A percentile compares a stretch with the other conserved stretches of the same genome.
Evolutionary conservation across 1,140 invertebrate genomes (phyloP).

Genomic region (Zaprionus camerounensis): DNA sequence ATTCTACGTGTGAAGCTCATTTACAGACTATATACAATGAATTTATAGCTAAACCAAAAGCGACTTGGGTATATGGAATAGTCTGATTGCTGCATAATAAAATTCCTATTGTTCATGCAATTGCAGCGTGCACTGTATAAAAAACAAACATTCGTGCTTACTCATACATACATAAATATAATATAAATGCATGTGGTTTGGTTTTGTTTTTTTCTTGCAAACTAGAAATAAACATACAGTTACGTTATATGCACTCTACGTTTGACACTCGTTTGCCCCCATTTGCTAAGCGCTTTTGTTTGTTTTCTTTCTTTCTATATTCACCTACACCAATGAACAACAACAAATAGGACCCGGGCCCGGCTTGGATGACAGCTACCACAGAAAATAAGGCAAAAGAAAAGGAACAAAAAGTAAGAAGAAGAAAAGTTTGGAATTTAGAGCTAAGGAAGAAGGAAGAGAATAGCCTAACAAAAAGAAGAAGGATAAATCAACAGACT

Average conservation of each 20-base stretch:
- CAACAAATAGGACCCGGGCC: constrained; percentile 63
- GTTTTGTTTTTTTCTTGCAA: neutral
- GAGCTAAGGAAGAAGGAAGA: constrained; percentile 68
- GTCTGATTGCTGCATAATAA: constrained; percentile 18
- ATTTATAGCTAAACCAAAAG: neutral
- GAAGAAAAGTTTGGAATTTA: constrained; percentile 68
- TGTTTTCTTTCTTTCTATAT: constrained; percentile 41
- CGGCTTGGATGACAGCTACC: constrained; percentile 59
- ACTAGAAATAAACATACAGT: neutral
- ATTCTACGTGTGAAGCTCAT: neutral
- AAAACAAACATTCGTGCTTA: constrained; percentile 5
- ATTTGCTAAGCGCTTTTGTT: constrained; percentile 32
- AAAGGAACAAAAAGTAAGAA: constrained; percentile 43
- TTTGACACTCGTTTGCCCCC: constrained; percentile 11
- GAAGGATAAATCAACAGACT: constrained; percentile 83
- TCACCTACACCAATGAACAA: constrained; percentile 4
- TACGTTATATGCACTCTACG: neutral
- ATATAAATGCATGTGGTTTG: neutral
- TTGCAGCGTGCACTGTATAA: constrained; percentile 42
- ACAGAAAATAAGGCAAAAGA: constrained; percentile 29
- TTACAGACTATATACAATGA: neutral
- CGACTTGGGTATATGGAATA: neutral
- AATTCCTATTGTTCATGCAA: constrained; percentile 53
- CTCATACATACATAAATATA: neutral
- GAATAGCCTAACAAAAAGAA: constrained; percentile 62